Evolutionary conservation across 2,888 invertebrate genomes (phyloP).

Genomic region (Leptodirus hochenwartii): DNA sequence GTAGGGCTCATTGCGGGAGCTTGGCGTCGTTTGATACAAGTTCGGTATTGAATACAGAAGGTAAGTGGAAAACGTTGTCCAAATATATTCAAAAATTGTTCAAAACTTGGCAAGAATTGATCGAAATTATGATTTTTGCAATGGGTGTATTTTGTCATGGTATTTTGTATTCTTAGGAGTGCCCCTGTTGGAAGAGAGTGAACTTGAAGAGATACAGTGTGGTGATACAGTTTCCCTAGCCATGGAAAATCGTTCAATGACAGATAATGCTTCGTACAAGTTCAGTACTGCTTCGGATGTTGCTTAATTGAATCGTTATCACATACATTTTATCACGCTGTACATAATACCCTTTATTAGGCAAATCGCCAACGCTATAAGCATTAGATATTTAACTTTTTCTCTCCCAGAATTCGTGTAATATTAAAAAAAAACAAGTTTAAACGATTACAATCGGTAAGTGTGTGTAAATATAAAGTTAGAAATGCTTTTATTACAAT

Average conservation of each 20-base stretch:
- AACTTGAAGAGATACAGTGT: constrained; percentile 24
- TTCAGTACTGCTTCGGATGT: constrained; percentile 22
- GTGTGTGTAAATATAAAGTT: no score
- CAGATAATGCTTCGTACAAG: constrained; percentile 25
- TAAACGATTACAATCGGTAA: no score
- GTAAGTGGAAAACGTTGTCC: constrained; percentile 22
- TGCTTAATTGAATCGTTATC: constrained; percentile 14
- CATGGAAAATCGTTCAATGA: constrained; percentile 23
- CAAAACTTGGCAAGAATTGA: no score
- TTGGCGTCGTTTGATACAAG: constrained; percentile 32
- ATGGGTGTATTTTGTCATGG: constrained; percentile 1
- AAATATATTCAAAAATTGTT: no score
- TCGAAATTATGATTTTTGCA: no score
- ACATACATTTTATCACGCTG: no score
- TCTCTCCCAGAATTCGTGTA: no score
- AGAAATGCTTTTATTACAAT: no score
- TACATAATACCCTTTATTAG: no score
- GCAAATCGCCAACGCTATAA: no score
- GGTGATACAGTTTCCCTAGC: constrained; percentile 20
- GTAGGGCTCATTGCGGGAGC: constrained; percentile 34
- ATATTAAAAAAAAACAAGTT: no score
- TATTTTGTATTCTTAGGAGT: constrained; percentile 19
- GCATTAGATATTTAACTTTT: no score
- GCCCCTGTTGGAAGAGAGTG: constrained; percentile 27
- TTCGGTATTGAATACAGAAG: constrained; percentile 32